Base-by-base conservation (phyloP, 2,888 invertebrate species). In the Brachynemurus nebulosus region DNA sequence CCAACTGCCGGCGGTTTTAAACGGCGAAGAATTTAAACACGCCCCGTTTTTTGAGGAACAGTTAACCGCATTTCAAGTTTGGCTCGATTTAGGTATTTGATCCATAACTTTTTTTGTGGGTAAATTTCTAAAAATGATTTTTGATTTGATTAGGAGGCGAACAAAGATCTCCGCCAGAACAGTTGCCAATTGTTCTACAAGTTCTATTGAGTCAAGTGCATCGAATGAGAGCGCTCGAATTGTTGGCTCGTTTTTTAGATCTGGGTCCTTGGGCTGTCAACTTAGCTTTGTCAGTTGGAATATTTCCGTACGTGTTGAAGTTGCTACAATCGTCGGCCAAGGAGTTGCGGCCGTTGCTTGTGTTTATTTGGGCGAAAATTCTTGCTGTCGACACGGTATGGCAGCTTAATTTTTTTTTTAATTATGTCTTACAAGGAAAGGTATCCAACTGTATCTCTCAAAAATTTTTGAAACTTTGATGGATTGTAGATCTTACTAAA, bases 291-390 rank as follows among this genome's bases (percentile, higher is more conserved):
- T 88, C 88, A 44, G 98, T 98, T 37, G 97, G 98, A 53, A 97
- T 98, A 60, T 98, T 97, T 66, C 98, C 98, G 0, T 98, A 98
- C 66, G 95, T 98, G 55, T 74, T 98, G 44, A 96, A 96, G 67
- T 68, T 99, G 54, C 71, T 98, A 55, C 97, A 98, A 68, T 93
- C 93, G 55, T 86, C 86, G 50, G 93, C 93, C 3, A 76, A 80
- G 54, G 97, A 98, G 63, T 69, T 98, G 53, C 72, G 95, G 46
- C 88, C 93, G 6, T 74, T 93, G 47, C 74, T 98, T 54, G 93
- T 97, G 36, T 96, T 95, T 64, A 96, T 98, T 54, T 98, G 98
- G 98, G 95, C 98, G 14, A 95, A 96, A 69, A 95, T 98, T 55
- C 70, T 98, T 46, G 93, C 96, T 21, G 92, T 96, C 4, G 97